These are phyloP conservation scores for Corydoras sp. DNA, from an alignment of 2,113 vertebrate species.

Conservation along the genomic window DNA sequence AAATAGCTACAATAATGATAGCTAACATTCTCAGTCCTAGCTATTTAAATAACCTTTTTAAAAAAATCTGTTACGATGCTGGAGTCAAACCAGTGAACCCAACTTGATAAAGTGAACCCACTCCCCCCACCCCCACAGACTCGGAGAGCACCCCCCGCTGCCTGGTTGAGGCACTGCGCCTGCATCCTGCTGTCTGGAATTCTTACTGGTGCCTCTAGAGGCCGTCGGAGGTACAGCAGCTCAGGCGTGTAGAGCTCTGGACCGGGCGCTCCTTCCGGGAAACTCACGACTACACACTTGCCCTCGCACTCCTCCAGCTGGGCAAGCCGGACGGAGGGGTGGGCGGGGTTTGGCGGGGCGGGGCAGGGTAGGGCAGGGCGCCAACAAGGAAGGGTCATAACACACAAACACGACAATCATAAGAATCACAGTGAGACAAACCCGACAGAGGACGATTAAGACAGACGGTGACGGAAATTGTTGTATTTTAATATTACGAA, in stretches of 20 bases:
- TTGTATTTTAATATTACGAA: too few species aligned
- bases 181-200: slow-evolving; percentile 34
- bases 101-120: too few species aligned
- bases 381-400: slow-evolving; percentile 26
- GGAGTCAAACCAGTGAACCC: too few species aligned
- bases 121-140: too few species aligned
- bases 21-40: too few species aligned
- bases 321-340: slow-evolving; percentile 33
- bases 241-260: slow-evolving; percentile 65
- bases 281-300: slow-evolving; percentile 50
- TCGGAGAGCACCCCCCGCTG: too few species aligned
- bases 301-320: slow-evolving; percentile 52
- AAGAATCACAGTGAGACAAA: slow-evolving; percentile 22
- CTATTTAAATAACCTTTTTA: too few species aligned
- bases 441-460: too few species aligned
- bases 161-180: slow-evolving; percentile 14
- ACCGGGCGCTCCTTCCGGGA: slow-evolving; percentile 56
- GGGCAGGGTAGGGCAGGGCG: too few species aligned
- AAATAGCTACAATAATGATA: too few species aligned
- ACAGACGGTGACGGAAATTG: too few species aligned
- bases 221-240: slow-evolving; percentile 58
- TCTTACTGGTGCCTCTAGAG: slow-evolving; percentile 73
- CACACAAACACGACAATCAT: slow-evolving; percentile 36
- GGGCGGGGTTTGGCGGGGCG: slow-evolving; percentile 16
- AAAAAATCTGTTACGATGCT: too few species aligned